Percentiles rank a stretch among this genome's conserved stretches.
These are phyloP conservation scores for Drosophila lowei DNA, from an alignment of 1,140 invertebrate species.

Conservation along the genomic window DNA sequence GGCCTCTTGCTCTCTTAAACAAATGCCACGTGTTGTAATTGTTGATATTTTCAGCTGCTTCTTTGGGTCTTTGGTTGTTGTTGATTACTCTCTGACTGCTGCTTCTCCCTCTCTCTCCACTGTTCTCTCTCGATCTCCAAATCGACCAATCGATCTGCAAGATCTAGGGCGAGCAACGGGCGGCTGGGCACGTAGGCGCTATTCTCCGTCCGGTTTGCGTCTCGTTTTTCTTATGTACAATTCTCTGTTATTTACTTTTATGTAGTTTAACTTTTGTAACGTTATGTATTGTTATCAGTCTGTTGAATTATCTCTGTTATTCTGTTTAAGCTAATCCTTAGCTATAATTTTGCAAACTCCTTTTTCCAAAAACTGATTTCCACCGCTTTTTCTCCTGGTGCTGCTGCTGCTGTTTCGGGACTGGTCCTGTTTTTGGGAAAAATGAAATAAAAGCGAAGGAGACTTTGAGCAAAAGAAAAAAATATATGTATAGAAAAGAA, in stretches of 20 bases:
- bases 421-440: slow-evolving; percentile 58
- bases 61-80: slow-evolving; percentile 40
- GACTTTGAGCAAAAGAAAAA: slow-evolving; percentile 23
- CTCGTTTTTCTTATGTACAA: slow-evolving; percentile 70
- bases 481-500: not conserved
- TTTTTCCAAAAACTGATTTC: slow-evolving; percentile 12
- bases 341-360: slow-evolving; percentile 70
- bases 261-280: slow-evolving; percentile 70
- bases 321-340: slow-evolving; percentile 69
- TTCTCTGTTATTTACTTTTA: slow-evolving; percentile 63
- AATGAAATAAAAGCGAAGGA: slow-evolving; percentile 16
- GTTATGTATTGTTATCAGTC: slow-evolving; percentile 82
- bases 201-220: slow-evolving; percentile 51
- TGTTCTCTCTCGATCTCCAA: slow-evolving; percentile 15
- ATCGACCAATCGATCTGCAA: slow-evolving; percentile 31
- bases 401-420: slow-evolving; percentile 44
- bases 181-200: slow-evolving; percentile 52
- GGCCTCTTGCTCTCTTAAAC: slow-evolving; percentile 23
- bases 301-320: slow-evolving; percentile 81
- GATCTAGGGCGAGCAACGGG: slow-evolving; percentile 34
- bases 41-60: slow-evolving; percentile 28
- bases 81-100: slow-evolving; percentile 31
- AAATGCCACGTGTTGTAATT: slow-evolving; percentile 34
- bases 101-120: slow-evolving; percentile 24
- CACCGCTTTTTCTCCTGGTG: slow-evolving; percentile 2